These are phyloP conservation scores for Apeltes quadracus DNA, from an alignment of 2,113 vertebrate genomes.

Conservation along the genomic window DNA sequence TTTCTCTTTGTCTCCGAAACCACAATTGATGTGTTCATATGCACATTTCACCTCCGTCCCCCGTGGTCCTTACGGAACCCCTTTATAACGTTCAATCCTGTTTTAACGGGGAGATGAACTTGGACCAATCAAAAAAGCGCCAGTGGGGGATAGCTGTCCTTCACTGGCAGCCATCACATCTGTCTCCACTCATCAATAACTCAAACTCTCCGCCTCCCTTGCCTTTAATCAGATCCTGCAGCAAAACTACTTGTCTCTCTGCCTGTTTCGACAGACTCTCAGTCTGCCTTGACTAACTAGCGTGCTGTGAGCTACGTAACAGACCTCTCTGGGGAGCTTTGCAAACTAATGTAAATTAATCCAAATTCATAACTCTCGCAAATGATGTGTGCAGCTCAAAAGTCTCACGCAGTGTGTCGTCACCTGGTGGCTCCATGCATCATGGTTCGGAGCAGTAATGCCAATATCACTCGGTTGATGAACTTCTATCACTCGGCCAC, in stretches of 20 bases:
- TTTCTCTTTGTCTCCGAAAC: slow-evolving; percentile 35
- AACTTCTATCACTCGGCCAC: slow-evolving; percentile 53
- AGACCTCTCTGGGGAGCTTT: slow-evolving; percentile 53
- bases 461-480: slow-evolving; percentile 74
- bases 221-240: slow-evolving; percentile 70
- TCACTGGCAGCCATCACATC: slow-evolving; percentile 56
- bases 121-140: slow-evolving; percentile 21
- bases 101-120: slow-evolving; percentile 25
- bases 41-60: slow-evolving; percentile 20
- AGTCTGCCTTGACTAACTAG: slow-evolving; percentile 50
- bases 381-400: slow-evolving; percentile 70
- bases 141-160: slow-evolving; percentile 29
- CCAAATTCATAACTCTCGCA: slow-evolving; percentile 61
- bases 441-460: slow-evolving; percentile 72
- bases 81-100: slow-evolving; percentile 2
- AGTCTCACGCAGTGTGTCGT: slow-evolving; percentile 64
- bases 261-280: slow-evolving; percentile 55
- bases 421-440: slow-evolving; percentile 59
- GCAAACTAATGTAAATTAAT: slow-evolving; percentile 65
- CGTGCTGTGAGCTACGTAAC: slow-evolving; percentile 66
- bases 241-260: slow-evolving; percentile 53
- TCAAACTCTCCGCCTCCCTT: slow-evolving; percentile 55
- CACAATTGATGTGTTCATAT: slow-evolving; percentile 45
- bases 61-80: neutral
- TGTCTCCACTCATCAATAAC: slow-evolving; percentile 68